phyloP scores from a whole-genome alignment of 2,888 invertebrate genomes.

The Theretra japonica region DNA sequence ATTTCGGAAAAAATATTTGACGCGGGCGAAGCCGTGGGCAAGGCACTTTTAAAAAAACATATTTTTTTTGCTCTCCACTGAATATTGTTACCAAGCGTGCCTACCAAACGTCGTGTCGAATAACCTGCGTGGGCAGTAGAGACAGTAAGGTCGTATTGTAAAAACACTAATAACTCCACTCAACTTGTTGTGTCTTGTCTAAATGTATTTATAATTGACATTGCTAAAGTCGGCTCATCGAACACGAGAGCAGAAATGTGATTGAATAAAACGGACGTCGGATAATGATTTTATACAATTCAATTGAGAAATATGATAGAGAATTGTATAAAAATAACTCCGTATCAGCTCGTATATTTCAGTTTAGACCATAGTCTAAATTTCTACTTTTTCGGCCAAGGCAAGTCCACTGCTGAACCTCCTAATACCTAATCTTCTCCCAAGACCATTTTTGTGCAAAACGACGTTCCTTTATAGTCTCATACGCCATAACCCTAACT shows the following conservation, averaged over 20 bases:
- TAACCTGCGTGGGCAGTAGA: slow-evolving; percentile 5
- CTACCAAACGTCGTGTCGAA: not conserved
- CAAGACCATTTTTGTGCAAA: too few relatives aligned
- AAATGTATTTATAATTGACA: slow-evolving; percentile 30
- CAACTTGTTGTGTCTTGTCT: slow-evolving; percentile 13
- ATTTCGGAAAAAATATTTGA: too few relatives aligned
- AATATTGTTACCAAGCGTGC: not conserved
- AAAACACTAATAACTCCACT: slow-evolving; percentile 24
- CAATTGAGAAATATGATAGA: not conserved
- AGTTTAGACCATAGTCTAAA: too few relatives aligned
- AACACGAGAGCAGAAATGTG: slow-evolving; percentile 6
- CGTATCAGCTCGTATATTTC: too few relatives aligned
- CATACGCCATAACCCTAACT: too few relatives aligned
- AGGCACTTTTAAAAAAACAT: too few relatives aligned
- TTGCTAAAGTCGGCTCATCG: slow-evolving; percentile 17
- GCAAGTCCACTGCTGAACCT: too few relatives aligned
- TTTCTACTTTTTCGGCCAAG: too few relatives aligned
- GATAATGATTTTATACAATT: not conserved
- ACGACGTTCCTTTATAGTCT: too few relatives aligned
- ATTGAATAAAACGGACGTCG: not conserved
- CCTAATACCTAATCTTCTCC: too few relatives aligned
- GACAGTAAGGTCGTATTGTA: slow-evolving; percentile 19
- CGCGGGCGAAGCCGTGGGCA: too few relatives aligned
- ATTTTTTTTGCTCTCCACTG: not conserved
- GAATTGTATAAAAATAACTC: too few relatives aligned